Percentiles rank a stretch among this genome's conserved stretches.
Conservation (phyloP, 2,797 vertebrate species). For the Tolypeutes matacus region DNA sequence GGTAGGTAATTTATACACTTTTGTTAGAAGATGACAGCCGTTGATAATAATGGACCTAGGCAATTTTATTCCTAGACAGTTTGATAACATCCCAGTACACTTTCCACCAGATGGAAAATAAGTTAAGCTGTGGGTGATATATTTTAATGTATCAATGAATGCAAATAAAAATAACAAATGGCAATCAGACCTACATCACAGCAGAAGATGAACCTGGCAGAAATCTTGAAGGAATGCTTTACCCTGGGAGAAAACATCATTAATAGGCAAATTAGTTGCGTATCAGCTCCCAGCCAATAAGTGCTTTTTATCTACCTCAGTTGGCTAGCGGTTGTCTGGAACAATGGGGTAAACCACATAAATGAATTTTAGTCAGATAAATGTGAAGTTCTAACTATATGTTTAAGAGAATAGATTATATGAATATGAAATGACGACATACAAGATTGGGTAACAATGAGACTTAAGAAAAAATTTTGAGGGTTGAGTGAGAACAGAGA, state of each 20-base stretch:
- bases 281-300: conserved; percentile 7
- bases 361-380: conserved; percentile 23
- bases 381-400: neutral
- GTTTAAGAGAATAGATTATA: neutral
- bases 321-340: neutral
- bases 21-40: conserved; percentile 46
- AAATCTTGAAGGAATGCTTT: conserved; percentile 38
- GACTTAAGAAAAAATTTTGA: neutral
- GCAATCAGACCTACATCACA: conserved; percentile 6
- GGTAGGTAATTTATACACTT: conserved; percentile 53
- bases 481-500: neutral
- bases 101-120: conserved; percentile 68
- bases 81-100: conserved; percentile 42
- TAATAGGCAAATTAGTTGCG: conserved; percentile 30
- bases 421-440: neutral
- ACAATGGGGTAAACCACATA: neutral
- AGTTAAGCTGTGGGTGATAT: conserved; percentile 60
- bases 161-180: conserved; percentile 72
- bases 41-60: conserved; percentile 44
- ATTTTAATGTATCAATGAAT: conserved; percentile 63
- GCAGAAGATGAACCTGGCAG: conserved; percentile 65
- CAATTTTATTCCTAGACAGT: conserved; percentile 65
- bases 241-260: neutral
- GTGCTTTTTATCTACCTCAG: neutral
- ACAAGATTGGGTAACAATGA: neutral